Evolutionary conservation across 2,113 vertebrate genomes (phyloP), one percentile per base, ranked within the genome.

Genomic region (Felis chaus): DNA sequence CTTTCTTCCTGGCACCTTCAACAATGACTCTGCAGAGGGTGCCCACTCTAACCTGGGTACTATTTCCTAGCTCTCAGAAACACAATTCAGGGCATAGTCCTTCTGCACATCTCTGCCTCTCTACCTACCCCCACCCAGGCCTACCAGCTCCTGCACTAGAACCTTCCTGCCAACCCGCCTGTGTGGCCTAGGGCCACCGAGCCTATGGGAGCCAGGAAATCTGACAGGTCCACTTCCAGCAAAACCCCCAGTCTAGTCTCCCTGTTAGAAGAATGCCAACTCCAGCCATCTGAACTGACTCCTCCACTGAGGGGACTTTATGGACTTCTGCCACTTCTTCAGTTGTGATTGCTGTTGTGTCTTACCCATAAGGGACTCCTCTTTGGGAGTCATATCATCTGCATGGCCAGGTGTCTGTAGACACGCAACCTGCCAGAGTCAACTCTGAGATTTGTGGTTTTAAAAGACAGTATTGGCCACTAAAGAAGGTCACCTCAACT

Each of bases 381-480:
- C 18, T 13, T 79, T 65, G 31, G 53, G 76, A 76, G 84, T 65
- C 21, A 7, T 41, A 18, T 53, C 53, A 41, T 12, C 15, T n/a
- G 19, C 12, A 66, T 45, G 29, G 16, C 7, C 0, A 3, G 2
- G 1, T 18, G 4, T 66, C 33, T 15, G 36, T 18, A 31, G 78
- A 71, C 92, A 89, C 50, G 61, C 41, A 33, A 21, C 76, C 27
- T 80, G 31, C 29, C 69, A 88, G 92, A 76, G 76, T 69, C 95
- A 91, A 85, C 69, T 57, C 92, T 63, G 76, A 91, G 33, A 91
- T 90, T 39, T 71, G 71, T 61, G 71, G 65, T 85, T 90, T 96
- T 76, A 33, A 81, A 81, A 95, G 79, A 63, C 13, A 71, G 16
- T n/a, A 23, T 33, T 94, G 29, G 10, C n/a, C 66, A 36, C 73